These are phyloP conservation scores for Achroia grisella DNA, from an alignment of 1,140 invertebrate species.

Conservation along the genomic window DNA sequence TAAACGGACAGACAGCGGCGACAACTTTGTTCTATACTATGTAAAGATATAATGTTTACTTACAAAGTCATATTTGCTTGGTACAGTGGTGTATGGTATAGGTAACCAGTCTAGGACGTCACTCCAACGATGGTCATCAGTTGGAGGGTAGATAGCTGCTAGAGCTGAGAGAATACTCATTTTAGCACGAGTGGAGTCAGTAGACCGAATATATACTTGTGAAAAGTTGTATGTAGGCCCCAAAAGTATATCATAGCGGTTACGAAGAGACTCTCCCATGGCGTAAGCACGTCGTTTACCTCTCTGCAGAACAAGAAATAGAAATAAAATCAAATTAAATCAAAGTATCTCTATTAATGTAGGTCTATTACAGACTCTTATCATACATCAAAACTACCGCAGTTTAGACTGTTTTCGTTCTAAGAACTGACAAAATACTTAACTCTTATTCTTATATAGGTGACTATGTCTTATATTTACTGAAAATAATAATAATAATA, in stretches of 20 bases:
- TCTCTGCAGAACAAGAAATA: background rate
- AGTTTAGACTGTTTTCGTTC: too few relatives aligned
- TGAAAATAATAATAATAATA: too few relatives aligned
- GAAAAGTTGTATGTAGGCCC: background rate
- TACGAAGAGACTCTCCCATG: background rate
- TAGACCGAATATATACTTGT: constrained; percentile 7
- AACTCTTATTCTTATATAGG: too few relatives aligned
- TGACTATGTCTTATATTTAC: too few relatives aligned
- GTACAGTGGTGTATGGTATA: constrained; percentile 23
- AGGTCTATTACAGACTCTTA: too few relatives aligned
- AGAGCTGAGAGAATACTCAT: constrained; percentile 20
- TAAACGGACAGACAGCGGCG: too few relatives aligned
- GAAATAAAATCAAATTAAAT: too few relatives aligned
- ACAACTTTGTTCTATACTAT: too few relatives aligned
- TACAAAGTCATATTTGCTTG: constrained; percentile 21
- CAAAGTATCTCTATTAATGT: too few relatives aligned
- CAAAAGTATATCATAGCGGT: background rate
- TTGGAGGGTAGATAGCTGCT: constrained; percentile 16
- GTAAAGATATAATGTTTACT: constrained; percentile 10
- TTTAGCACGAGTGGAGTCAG: constrained; percentile 21
- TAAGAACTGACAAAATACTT: too few relatives aligned
- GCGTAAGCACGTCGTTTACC: background rate
- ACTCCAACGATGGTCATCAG: constrained; percentile 10
- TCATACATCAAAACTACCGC: too few relatives aligned
- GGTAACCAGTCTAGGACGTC: constrained; percentile 15